Evolutionary conservation across 2,888 invertebrate species (phyloP), one percentile per base, ranked within the genome.

Genomic region (Anarsia innoxiella): DNA sequence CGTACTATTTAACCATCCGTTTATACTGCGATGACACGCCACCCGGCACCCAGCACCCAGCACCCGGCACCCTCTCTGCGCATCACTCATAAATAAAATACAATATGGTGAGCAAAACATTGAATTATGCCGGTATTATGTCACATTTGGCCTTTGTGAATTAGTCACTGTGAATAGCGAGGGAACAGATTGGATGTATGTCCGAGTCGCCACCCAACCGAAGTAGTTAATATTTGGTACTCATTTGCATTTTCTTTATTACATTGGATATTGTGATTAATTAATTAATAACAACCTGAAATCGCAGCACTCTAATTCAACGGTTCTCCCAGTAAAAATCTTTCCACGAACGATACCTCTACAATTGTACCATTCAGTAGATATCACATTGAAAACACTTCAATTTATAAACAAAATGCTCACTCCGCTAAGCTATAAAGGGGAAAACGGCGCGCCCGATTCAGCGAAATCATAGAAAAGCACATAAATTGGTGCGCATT

Each of bases 81-180:
- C 79, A 83, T 84, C 78, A 82, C 82, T 83, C 83, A 85, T 86
- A 86, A 86, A 86, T 86, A 85, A 85, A 85, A 78, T 79, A 84
- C 83, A 86, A 86, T 86, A 86, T 86, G 85, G 86, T 85, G 85
- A 84, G 83, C 85, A 85, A 83, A 86, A 86, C 84, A 85, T 83
- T 84, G 83, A 82, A 84, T 84, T 84, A 83, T 84, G 80, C 75
- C 53, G 78, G 80, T 82, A 84, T 84, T 84, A 84, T 82, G 83
- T 83, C 84, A 83, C 84, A 84, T 83, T 83, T 83, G 84, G 82
- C 80, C 82, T 83, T 83, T 83, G 82, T 79, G 71, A 82, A 83
- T 82, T 82, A 77, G 79, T 79, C 71, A 65, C 53, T 61, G 66
- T 53, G 51, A 49, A 64, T 65, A 70, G 59, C 53, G 55, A 77